A percentile compares a stretch with the other conserved stretches of the same genome.
phyloP scores from a whole-genome alignment of 2,888 invertebrate genomes.

The Incurvaria masculella region DNA sequence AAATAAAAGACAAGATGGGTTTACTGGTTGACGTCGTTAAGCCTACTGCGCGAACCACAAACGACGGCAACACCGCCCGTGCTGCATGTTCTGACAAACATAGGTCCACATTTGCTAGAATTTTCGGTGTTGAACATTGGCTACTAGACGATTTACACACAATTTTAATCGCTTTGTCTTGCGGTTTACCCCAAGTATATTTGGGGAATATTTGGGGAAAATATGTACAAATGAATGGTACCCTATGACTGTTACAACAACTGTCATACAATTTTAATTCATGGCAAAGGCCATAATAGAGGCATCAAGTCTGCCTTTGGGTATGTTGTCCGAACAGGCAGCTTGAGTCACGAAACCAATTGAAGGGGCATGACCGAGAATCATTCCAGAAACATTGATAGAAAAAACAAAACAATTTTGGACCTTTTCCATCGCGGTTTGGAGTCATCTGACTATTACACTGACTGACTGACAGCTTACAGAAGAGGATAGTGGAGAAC shows the following conservation, averaged over 20 bases:
- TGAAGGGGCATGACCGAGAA: neutral
- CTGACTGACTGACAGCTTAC: neutral
- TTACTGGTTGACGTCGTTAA: neutral
- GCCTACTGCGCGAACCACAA: neutral
- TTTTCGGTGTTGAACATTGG: neutral
- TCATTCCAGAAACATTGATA: neutral
- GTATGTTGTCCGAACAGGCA: neutral
- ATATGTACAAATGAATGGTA: neutral
- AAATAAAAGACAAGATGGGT: neutral
- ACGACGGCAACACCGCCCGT: neutral
- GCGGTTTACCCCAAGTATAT: neutral
- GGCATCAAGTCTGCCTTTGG: neutral
- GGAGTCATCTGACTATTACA: neutral
- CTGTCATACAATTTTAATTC: neutral
- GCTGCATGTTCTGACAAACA: neutral
- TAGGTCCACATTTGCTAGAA: neutral
- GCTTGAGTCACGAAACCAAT: neutral
- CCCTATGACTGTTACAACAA: neutral
- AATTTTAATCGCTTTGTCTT: neutral
- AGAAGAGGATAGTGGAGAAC: neutral
- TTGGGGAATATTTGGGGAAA: neutral
- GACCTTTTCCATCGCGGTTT: neutral
- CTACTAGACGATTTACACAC: neutral
- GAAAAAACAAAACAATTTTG: neutral
- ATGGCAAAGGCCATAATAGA: neutral